Conservation (phyloP, 2,888 invertebrate genomes). For the Apocheima hispidaria region DNA sequence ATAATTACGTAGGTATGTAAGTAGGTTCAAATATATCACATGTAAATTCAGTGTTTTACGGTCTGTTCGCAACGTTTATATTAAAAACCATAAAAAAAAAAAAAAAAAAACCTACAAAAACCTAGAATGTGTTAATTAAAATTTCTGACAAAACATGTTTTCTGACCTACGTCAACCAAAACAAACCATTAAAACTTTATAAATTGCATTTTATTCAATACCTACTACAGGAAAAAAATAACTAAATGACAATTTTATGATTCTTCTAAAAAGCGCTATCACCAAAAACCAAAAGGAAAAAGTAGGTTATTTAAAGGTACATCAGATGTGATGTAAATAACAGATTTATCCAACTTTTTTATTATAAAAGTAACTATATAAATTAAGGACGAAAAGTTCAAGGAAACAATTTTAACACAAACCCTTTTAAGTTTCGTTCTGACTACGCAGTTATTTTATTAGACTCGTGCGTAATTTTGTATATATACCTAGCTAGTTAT, state of each 20-base stretch:
- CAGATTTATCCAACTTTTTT: background rate
- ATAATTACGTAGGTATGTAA: no score
- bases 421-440: no score
- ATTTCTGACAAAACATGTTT: background rate
- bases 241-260: background rate
- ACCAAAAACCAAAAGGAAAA: background rate
- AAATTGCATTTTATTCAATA: conserved; percentile 4
- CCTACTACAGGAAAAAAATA: background rate
- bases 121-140: background rate
- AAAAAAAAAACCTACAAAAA: background rate
- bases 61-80: no score
- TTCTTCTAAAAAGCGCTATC: background rate
- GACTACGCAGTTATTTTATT: no score
- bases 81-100: no score
- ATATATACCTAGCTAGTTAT: no score
- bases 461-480: no score
- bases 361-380: no score
- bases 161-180: conserved; percentile 14
- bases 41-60: no score
- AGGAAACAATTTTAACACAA: no score
- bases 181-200: conserved; percentile 4
- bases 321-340: background rate
- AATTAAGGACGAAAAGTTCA: no score
- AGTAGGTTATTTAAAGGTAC: background rate
- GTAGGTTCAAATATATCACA: no score